Evolutionary conservation across 2,113 vertebrate genomes (phyloP).

Genomic region (Muntiacus reevesi): DNA sequence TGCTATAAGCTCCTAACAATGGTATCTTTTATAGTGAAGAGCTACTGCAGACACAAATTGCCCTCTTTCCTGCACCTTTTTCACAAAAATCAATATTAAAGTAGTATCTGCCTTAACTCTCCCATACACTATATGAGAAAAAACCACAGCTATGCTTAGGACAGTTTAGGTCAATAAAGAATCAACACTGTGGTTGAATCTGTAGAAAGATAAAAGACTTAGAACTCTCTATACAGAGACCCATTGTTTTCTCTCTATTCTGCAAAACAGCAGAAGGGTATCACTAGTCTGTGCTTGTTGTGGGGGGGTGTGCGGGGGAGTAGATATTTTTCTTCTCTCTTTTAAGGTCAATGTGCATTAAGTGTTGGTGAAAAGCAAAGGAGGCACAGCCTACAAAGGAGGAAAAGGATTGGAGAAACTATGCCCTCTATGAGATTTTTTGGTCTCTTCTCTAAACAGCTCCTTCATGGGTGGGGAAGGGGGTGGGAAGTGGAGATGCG

Average conservation of each 20-base stretch:
- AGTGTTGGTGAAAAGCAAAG: slow-evolving; percentile 74
- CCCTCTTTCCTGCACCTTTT: slow-evolving; percentile 87
- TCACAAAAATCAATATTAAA: slow-evolving; percentile 90
- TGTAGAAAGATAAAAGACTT: slow-evolving; percentile 93
- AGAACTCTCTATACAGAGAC: slow-evolving; percentile 86
- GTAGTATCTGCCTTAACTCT: slow-evolving; percentile 88
- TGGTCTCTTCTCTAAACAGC: neutral
- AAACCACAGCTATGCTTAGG: slow-evolving; percentile 88
- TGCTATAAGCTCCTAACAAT: slow-evolving; percentile 87
- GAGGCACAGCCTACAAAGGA: neutral
- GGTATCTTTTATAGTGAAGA: slow-evolving; percentile 87
- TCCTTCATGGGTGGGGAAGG: neutral
- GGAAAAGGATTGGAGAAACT: neutral
- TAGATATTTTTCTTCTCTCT: slow-evolving; percentile 25
- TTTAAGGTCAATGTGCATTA: slow-evolving; percentile 75
- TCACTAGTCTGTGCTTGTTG: slow-evolving; percentile 20
- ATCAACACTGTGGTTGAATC: slow-evolving; percentile 96
- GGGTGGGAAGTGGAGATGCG: neutral
- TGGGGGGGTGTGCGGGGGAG: accelerated
- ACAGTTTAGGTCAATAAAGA: slow-evolving; percentile 97
- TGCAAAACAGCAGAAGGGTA: slow-evolving; percentile 81
- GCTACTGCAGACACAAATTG: slow-evolving; percentile 86
- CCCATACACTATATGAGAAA: slow-evolving; percentile 86
- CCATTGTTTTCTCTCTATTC: slow-evolving; percentile 86
- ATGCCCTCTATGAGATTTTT: neutral